Evolutionary conservation across 2,888 invertebrate species (phyloP).

Genomic region (Cotesia congregata): DNA sequence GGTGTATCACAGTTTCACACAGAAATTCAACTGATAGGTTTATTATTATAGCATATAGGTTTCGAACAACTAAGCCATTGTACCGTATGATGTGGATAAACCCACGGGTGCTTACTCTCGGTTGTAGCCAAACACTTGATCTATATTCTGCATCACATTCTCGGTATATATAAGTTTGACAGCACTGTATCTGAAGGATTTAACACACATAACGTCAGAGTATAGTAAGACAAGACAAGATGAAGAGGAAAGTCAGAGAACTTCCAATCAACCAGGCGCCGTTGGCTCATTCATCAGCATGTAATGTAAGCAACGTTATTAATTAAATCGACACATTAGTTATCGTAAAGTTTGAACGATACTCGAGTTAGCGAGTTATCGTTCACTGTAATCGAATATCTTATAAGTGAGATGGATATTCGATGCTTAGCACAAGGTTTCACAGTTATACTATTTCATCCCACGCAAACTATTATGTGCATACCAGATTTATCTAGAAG

Average conservation of each 20-base stretch:
- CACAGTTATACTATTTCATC: neutral
- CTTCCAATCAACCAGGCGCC: conserved; percentile 1
- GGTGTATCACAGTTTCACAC: neutral
- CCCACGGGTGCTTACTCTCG: neutral
- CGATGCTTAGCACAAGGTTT: neutral
- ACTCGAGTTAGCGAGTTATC: conserved; percentile 20
- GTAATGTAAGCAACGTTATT: conserved; percentile 20
- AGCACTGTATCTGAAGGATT: neutral
- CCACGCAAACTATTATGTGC: neutral
- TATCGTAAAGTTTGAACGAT: conserved; percentile 20
- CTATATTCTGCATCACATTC: neutral
- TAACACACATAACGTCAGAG: neutral
- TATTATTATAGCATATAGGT: neutral
- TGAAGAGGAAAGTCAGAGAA: neutral
- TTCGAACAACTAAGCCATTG: neutral
- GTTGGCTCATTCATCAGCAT: conserved; percentile 14
- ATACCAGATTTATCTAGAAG: neutral
- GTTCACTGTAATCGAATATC: conserved; percentile 29
- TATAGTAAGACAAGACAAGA: neutral
- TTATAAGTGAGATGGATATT: conserved; percentile 8
- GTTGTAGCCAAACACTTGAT: neutral
- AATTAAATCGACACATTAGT: conserved; percentile 29
- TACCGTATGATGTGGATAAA: neutral
- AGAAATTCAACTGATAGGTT: neutral
- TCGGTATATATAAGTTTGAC: neutral